Evolutionary conservation across 35 echinoderm and acorn worm genomes (phyloP).

Genomic region (Ptychodera flava): DNA sequence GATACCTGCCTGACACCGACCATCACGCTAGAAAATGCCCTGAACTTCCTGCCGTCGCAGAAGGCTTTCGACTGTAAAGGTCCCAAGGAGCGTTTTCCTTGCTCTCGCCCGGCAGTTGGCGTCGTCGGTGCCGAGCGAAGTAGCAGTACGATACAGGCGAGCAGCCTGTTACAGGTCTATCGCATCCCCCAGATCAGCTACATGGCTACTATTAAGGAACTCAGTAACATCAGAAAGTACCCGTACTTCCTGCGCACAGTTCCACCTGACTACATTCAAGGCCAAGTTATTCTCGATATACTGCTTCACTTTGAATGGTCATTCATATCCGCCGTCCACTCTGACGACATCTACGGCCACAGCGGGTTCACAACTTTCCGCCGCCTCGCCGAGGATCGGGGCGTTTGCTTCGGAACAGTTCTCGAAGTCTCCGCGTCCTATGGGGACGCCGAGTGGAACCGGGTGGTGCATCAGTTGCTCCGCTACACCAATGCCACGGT

Average conservation of each 20-base stretch:
- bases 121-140: conserved; percentile 21
- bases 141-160: background rate
- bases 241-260: conserved; percentile 25
- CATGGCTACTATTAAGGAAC: conserved; percentile 27
- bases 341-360: conserved; percentile 70
- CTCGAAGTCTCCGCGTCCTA: background rate
- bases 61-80: background rate
- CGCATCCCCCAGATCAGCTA: conserved; percentile 8
- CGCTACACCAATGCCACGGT: background rate
- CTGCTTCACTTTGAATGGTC: conserved; percentile 43
- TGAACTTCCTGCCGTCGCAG: background rate
- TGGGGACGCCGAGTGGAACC: background rate
- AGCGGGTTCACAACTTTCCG: background rate
- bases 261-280: conserved; percentile 25
- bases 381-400: conserved; percentile 5
- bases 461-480: background rate
- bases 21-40: background rate
- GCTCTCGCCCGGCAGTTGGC: background rate
- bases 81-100: background rate
- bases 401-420: conserved; percentile 20
- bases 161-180: background rate
- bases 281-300: conserved; percentile 56
- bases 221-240: conserved; percentile 20
- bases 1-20: conserved; percentile 7
- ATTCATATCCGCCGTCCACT: conserved; percentile 59